Conservation (phyloP, 2,888 invertebrate genomes). For the Cylloceria caligata region DNA sequence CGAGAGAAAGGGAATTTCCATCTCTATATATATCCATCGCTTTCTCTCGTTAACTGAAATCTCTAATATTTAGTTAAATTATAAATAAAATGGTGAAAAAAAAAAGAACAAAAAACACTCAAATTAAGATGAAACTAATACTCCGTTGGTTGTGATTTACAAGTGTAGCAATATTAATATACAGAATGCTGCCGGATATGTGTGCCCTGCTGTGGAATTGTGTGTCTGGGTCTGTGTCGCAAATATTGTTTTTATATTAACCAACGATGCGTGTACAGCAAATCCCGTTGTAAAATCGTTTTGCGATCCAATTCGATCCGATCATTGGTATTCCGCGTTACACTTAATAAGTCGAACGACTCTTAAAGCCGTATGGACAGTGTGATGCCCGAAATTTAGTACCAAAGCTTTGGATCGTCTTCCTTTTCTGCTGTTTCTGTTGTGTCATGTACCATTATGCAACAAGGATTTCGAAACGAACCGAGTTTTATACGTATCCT, state of each 20-base stretch:
- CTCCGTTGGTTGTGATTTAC: slow-evolving; percentile 84
- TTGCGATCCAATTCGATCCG: slow-evolving; percentile 1
- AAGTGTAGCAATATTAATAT: slow-evolving; percentile 80
- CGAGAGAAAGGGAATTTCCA: slow-evolving; percentile 31
- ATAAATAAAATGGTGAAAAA: slow-evolving; percentile 33
- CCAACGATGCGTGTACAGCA: not conserved
- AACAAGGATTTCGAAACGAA: not conserved
- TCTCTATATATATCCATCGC: slow-evolving; percentile 18
- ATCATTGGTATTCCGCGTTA: slow-evolving; percentile 42
- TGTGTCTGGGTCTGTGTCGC: not conserved
- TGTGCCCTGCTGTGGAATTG: not conserved
- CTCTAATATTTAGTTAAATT: slow-evolving; percentile 24
- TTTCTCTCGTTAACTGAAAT: slow-evolving; percentile 25
- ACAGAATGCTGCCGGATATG: slow-evolving; percentile 30
- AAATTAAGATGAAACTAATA: slow-evolving; percentile 75
- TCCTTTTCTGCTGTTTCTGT: not conserved
- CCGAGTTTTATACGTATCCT: not conserved
- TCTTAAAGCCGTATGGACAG: not conserved
- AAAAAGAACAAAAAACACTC: slow-evolving; percentile 24
- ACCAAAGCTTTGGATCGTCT: not conserved
- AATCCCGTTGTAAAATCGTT: not conserved
- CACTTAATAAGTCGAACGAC: slow-evolving; percentile 9
- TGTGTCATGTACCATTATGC: not conserved
- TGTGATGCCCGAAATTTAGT: not conserved
- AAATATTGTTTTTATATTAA: slow-evolving; percentile 1